phyloP scores from a whole-genome alignment of 1,140 invertebrate species.

The Drosophila nigrodunni region DNA sequence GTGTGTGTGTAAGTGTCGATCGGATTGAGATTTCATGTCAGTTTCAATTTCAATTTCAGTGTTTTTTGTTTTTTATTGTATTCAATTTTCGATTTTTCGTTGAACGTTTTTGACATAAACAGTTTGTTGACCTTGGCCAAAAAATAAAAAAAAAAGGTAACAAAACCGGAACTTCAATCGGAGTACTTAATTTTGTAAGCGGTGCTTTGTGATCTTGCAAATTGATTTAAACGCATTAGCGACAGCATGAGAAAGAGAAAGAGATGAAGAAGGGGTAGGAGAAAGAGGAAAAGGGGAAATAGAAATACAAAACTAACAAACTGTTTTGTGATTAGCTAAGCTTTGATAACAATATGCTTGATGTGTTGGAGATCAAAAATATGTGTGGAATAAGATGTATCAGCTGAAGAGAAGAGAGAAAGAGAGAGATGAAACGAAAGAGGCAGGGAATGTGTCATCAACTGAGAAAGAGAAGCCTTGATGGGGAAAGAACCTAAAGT shows the following conservation, averaged over 20 bases:
- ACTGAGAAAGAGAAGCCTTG: too few relatives aligned
- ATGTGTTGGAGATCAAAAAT: too few relatives aligned
- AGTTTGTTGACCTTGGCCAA: conserved; percentile 17
- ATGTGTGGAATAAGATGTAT: too few relatives aligned
- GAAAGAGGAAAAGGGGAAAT: too few relatives aligned
- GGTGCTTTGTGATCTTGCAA: neutral
- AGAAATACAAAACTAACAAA: too few relatives aligned
- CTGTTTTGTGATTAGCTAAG: too few relatives aligned
- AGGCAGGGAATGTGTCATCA: neutral
- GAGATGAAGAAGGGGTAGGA: too few relatives aligned
- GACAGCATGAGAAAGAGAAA: neutral
- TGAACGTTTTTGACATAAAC: neutral
- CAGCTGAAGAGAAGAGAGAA: neutral
- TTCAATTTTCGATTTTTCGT: conserved; percentile 17
- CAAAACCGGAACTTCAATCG: conserved; percentile 31
- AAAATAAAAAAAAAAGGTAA: neutral
- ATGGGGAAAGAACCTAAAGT: neutral
- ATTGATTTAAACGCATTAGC: neutral
- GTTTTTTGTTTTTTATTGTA: neutral
- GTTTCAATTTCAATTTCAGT: neutral
- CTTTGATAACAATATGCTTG: too few relatives aligned
- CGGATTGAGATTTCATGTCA: neutral
- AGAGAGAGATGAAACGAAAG: neutral
- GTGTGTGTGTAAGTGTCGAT: conserved; percentile 7
- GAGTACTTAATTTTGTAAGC: conserved; percentile 4